phyloP scores from a whole-genome alignment of 2,113 vertebrate species.

The Hippopotamus amphibius region DNA sequence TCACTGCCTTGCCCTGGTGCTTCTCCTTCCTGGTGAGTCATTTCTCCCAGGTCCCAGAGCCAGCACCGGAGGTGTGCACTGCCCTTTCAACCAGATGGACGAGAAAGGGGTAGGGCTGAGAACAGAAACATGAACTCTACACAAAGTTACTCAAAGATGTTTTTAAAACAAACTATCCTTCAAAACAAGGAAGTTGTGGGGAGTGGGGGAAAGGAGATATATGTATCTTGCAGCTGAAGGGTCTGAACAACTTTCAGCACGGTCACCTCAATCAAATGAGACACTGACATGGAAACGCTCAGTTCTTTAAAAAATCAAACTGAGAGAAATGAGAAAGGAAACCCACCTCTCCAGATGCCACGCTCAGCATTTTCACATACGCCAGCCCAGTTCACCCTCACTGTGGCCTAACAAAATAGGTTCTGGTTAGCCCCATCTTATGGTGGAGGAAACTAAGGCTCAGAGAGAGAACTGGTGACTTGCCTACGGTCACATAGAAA shows the following conservation, averaged over 20 bases:
- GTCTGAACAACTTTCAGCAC: not conserved
- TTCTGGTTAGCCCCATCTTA: not conserved
- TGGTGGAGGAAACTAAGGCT: not conserved
- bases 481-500: not conserved
- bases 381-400: not conserved
- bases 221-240: slow-evolving; percentile 12
- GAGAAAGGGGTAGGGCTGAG: not conserved
- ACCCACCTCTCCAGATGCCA: not conserved
- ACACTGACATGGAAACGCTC: not conserved
- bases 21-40: no score
- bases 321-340: not conserved
- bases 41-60: not conserved
- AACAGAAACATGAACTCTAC: not conserved
- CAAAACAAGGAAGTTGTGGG: slow-evolving; percentile 5
- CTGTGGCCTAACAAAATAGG: not conserved
- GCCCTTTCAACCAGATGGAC: not conserved
- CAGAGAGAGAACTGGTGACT: not conserved
- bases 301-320: not conserved
- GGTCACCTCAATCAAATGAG: not conserved
- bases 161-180: not conserved
- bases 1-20: no score
- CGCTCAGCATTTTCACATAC: rapidly evolving
- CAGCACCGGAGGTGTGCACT: not conserved
- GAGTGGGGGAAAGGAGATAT: not conserved
- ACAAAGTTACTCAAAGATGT: not conserved